phyloP scores from a whole-genome alignment of 2,113 vertebrate genomes.

The Balaeniceps rex region DNA sequence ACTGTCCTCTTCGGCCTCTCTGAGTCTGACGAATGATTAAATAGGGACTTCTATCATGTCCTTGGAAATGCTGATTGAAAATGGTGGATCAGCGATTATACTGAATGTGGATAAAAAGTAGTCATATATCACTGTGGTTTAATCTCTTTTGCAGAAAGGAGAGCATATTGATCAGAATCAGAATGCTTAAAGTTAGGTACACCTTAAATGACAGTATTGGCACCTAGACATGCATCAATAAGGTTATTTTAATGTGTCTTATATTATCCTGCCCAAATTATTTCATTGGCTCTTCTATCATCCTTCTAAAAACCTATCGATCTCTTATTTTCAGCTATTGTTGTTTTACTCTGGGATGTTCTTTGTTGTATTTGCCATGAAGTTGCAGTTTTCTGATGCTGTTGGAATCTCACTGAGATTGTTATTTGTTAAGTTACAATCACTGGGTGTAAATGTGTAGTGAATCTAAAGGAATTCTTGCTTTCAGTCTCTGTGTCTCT shows the following conservation, averaged over 20 bases:
- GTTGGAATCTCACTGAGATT: neutral
- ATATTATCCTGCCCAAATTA: slow-evolving; percentile 30
- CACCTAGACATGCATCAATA: slow-evolving; percentile 17
- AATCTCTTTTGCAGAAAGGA: slow-evolving; percentile 40
- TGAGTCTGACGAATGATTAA: neutral
- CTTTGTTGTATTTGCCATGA: neutral
- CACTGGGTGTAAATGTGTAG: neutral
- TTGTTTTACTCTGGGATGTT: neutral
- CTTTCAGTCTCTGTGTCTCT: neutral
- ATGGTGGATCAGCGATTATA: neutral
- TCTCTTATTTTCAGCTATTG: neutral
- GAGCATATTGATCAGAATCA: slow-evolving; percentile 48
- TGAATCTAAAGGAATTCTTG: neutral
- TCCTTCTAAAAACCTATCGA: neutral
- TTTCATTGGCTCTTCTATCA: slow-evolving; percentile 28
- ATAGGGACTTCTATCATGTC: neutral
- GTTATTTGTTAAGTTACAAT: neutral
- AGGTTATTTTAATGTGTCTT: neutral
- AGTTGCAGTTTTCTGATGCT: neutral
- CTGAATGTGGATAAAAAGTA: neutral
- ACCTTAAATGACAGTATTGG: slow-evolving; percentile 47
- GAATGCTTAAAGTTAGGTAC: slow-evolving; percentile 10
- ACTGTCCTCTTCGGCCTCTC: neutral
- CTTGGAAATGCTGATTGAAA: slow-evolving; percentile 29
- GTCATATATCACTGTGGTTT: slow-evolving; percentile 22